A percentile compares a stretch with the other conserved stretches of the same genome.
phyloP scores from a whole-genome alignment of 1,140 invertebrate genomes.

The Euura lappo region DNA sequence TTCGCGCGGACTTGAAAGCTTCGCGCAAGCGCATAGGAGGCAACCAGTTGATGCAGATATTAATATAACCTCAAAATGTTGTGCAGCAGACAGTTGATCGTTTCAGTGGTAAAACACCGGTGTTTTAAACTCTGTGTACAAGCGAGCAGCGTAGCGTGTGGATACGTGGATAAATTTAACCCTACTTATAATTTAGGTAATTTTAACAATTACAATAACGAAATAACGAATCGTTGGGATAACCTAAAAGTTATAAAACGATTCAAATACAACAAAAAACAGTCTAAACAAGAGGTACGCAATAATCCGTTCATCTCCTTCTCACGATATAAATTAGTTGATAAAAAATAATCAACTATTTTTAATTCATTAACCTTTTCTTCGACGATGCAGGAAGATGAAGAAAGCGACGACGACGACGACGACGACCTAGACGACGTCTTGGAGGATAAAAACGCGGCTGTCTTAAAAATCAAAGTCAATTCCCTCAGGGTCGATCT shows the following conservation, averaged over 20 bases:
- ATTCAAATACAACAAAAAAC: not conserved
- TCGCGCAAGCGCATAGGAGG: no score
- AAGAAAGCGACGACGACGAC: not conserved
- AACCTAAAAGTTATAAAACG: not conserved
- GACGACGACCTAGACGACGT: not conserved
- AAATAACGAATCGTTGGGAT: not conserved
- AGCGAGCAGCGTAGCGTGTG: not conserved
- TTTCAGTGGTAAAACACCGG: not conserved
- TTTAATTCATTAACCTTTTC: no score
- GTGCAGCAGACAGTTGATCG: not conserved
- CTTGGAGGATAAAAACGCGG: conserved; percentile 35
- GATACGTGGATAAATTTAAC: not conserved
- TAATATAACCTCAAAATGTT: not conserved
- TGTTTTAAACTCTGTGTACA: not conserved
- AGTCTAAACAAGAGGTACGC: not conserved
- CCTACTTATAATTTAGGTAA: not conserved
- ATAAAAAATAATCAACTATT: no score
- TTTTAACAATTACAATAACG: not conserved
- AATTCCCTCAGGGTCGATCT: conserved; percentile 69
- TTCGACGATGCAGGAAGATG: no score
- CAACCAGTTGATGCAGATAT: no score
- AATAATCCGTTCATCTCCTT: not conserved
- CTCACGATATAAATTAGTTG: no score
- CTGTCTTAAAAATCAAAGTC: conserved; percentile 65
- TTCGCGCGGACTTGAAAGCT: no score